phyloP scores from a whole-genome alignment of 1,140 invertebrate genomes.

The Drosophila funebris region DNA sequence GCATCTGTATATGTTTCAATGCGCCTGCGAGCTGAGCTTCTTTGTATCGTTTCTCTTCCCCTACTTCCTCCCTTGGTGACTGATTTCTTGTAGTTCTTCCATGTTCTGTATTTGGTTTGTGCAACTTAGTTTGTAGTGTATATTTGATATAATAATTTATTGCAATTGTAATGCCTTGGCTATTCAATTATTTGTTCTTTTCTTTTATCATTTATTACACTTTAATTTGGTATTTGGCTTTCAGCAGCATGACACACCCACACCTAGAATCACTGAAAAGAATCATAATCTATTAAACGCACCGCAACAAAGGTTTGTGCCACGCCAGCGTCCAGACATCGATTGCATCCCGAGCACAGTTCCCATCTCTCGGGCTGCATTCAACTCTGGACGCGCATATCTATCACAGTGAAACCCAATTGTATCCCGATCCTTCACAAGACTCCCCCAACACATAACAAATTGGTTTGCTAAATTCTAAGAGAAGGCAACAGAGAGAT shows the following conservation, averaged over 20 bases:
- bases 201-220: slow-evolving; percentile 50
- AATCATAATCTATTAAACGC: slow-evolving; percentile 81
- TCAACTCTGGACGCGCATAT: slow-evolving; percentile 1
- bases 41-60: slow-evolving; percentile 2
- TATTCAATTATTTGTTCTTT: slow-evolving; percentile 36
- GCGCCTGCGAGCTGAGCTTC: slow-evolving; percentile 39
- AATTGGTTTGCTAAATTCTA: slow-evolving; percentile 23
- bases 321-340: slow-evolving; percentile 25
- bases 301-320: slow-evolving; percentile 83
- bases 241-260: slow-evolving; percentile 82
- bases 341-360: neutral
- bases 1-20: slow-evolving; percentile 53
- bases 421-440: slow-evolving; percentile 18
- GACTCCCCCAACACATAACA: slow-evolving; percentile 1
- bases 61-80: slow-evolving; percentile 4
- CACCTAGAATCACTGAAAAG: slow-evolving; percentile 83
- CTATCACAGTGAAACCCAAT: slow-evolving; percentile 19
- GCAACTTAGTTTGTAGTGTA: slow-evolving; percentile 9
- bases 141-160: slow-evolving; percentile 25
- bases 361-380: neutral
- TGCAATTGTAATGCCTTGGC: slow-evolving; percentile 23
- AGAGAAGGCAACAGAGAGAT: neutral
- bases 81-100: slow-evolving; percentile 3
- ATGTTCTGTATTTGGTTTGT: slow-evolving; percentile 16
- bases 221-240: slow-evolving; percentile 83